phyloP scores from a whole-genome alignment of 2,797 vertebrate genomes.

The Pseudochirops corinnae region DNA sequence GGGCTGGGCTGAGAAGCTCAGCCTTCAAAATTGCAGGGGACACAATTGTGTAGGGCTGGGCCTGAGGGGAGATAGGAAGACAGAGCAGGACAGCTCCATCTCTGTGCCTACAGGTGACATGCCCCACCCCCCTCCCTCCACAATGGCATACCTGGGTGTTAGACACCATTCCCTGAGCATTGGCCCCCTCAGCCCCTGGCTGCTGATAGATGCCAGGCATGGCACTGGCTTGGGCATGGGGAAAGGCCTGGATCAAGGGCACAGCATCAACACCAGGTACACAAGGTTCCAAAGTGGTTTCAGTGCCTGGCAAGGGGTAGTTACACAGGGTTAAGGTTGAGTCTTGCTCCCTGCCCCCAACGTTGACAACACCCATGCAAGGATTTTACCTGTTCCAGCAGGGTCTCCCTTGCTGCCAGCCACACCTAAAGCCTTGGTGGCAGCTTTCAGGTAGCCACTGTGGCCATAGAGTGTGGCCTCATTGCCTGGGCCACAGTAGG shows the following conservation, averaged over 20 bases:
- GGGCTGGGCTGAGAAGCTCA: slow-evolving; percentile 78
- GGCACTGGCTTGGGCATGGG: slow-evolving; percentile 80
- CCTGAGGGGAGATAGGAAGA: slow-evolving; percentile 40
- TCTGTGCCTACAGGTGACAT: background rate
- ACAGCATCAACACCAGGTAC: slow-evolving; percentile 81
- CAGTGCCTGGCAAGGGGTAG: slow-evolving; percentile 58
- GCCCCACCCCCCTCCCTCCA: background rate
- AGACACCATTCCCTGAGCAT: slow-evolving; percentile 69
- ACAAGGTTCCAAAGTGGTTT: slow-evolving; percentile 83
- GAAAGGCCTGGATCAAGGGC: slow-evolving; percentile 80
- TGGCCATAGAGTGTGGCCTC: slow-evolving; percentile 75
- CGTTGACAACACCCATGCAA: too few relatives aligned
- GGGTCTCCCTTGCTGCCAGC: slow-evolving; percentile 84
- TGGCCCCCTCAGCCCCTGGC: slow-evolving; percentile 67
- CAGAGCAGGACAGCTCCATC: slow-evolving; percentile 39
- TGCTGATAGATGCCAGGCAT: slow-evolving; percentile 76
- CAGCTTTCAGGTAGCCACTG: slow-evolving; percentile 78
- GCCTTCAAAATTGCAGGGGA: slow-evolving; percentile 82
- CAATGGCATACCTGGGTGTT: slow-evolving; percentile 75
- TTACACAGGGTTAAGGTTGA: background rate
- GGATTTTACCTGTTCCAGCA: slow-evolving; percentile 83
- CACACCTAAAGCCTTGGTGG: slow-evolving; percentile 68
- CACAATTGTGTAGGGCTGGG: slow-evolving; percentile 82
- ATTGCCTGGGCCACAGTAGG: slow-evolving; percentile 82
- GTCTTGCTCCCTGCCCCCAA: background rate